Percentiles rank a stretch among this genome's conserved stretches.
phyloP scores from a whole-genome alignment of 2,113 vertebrate species.

The Ptychochromis oligacanthus region DNA sequence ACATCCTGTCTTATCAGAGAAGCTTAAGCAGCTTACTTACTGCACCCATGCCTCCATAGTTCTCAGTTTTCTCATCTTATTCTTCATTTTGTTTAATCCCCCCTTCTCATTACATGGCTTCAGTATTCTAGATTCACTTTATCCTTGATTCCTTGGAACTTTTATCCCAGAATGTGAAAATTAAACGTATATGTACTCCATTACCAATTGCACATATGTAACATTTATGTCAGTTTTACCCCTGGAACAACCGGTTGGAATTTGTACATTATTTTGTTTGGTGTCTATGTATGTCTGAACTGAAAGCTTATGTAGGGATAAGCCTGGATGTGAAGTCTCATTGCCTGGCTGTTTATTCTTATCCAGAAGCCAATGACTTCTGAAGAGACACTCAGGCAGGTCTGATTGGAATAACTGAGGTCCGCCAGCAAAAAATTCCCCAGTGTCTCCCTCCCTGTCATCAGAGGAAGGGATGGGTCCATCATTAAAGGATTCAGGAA shows the following conservation, averaged over 20 bases:
- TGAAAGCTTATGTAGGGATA: conserved; percentile 45
- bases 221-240: not conserved
- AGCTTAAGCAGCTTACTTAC: conserved; percentile 54
- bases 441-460: conserved; percentile 45
- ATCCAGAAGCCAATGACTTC: conserved; percentile 49
- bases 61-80: conserved; percentile 11
- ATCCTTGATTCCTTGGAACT: not conserved
- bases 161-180: not conserved
- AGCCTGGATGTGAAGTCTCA: conserved; percentile 57
- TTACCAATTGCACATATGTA: not conserved
- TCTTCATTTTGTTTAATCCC: conserved; percentile 10
- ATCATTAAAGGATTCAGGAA: conserved; percentile 65
- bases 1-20: conserved; percentile 74
- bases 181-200: not conserved
- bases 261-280: conserved; percentile 39
- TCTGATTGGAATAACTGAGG: conserved; percentile 57
- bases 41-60: not conserved
- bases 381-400: conserved; percentile 46
- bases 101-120: not conserved
- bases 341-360: conserved; percentile 44
- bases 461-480: conserved; percentile 66
- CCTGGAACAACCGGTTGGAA: conserved; percentile 10
- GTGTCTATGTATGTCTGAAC: conserved; percentile 35
- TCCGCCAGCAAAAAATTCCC: conserved; percentile 45
- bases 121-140: not conserved